Percentiles rank a stretch among this genome's conserved stretches.
phyloP scores from a whole-genome alignment of 2,797 vertebrate species.

The Phrynocephalus forsythii region DNA sequence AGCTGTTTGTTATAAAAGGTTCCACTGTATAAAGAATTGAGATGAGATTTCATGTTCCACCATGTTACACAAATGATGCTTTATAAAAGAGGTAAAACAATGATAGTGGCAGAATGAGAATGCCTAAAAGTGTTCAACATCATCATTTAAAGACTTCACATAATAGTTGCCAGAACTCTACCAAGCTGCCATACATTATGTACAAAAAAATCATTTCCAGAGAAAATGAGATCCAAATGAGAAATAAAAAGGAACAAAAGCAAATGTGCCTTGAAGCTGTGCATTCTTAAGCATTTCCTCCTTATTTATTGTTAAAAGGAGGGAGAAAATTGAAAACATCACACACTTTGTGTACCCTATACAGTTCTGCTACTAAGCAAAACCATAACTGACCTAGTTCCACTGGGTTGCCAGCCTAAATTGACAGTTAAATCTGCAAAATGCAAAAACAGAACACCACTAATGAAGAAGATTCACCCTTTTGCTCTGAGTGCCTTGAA shows the following conservation, averaged over 20 bases:
- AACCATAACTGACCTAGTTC: constrained; percentile 69
- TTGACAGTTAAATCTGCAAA: constrained; percentile 54
- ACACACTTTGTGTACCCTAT: constrained; percentile 59
- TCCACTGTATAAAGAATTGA: not conserved
- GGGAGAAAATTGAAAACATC: constrained; percentile 68
- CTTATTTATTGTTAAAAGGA: constrained; percentile 62
- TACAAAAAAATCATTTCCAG: constrained; percentile 51
- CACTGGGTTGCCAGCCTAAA: constrained; percentile 52
- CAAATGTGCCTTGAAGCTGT: constrained; percentile 53
- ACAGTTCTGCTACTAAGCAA: constrained; percentile 50
- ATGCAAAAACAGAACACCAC: constrained; percentile 60
- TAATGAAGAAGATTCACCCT: constrained; percentile 32
- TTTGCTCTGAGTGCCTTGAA: not conserved
- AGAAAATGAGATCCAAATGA: constrained; percentile 37
- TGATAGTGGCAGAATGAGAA: not conserved
- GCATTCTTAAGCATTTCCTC: constrained; percentile 59
- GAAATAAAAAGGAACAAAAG: constrained; percentile 57
- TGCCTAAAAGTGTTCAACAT: not conserved
- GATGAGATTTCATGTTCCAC: not conserved
- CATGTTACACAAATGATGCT: not conserved
- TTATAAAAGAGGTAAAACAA: not conserved
- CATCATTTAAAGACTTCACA: not conserved
- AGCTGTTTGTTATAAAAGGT: too few relatives aligned
- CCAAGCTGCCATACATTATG: constrained; percentile 41
- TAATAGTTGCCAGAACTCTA: not conserved